Base-by-base conservation (phyloP, 2,888 invertebrate species). In the Ferrisia virgata region DNA sequence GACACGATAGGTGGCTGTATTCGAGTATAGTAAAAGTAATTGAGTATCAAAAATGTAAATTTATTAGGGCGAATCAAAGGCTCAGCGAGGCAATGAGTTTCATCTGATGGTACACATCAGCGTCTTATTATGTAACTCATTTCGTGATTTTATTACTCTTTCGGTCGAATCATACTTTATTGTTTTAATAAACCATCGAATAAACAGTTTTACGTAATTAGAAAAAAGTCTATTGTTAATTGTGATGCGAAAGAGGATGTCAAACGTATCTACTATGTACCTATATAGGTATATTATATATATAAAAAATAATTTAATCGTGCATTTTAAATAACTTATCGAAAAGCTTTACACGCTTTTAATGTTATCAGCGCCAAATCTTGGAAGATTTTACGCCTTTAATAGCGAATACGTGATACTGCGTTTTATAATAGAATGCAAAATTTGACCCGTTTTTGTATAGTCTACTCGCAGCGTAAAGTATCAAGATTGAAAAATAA, bases 221-320 rank as follows among this genome's bases (percentile, higher is more conserved):
- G 18, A 76, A 64, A 31, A 76, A 36, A 36, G 36, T 18, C 72
- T 36, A 76, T 76, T 76, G 72, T 76, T 76, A 76, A 76, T 76
- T 76, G 72, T 76, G 72, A 76, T 36, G 36, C 72, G 18, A 76
- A 36, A n/a, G 36, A 76, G 36, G 72, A 76, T 76, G 36, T 76
- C 33, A 76, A 76, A 76, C 11, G 72, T 31, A n/a, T n/a, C n/a
- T n/a, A n/a, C n/a, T n/a, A n/a, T n/a, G n/a, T n/a, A n/a, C n/a
- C n/a, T n/a, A n/a, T n/a, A n/a, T n/a, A n/a, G n/a, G n/a, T n/a
- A n/a, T n/a, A n/a, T n/a, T n/a, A n/a, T n/a, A n/a, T n/a, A 15
- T 47, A 36, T 69, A 11, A n/a, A 76, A 76, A 76, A 76, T n/a
- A n/a, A 36, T 18, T 18, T 18, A 76, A 76, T 76, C 72, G 72